Evolutionary conservation across 2,888 invertebrate genomes (phyloP).

Genomic region (Psylliodes chrysocephalus): DNA sequence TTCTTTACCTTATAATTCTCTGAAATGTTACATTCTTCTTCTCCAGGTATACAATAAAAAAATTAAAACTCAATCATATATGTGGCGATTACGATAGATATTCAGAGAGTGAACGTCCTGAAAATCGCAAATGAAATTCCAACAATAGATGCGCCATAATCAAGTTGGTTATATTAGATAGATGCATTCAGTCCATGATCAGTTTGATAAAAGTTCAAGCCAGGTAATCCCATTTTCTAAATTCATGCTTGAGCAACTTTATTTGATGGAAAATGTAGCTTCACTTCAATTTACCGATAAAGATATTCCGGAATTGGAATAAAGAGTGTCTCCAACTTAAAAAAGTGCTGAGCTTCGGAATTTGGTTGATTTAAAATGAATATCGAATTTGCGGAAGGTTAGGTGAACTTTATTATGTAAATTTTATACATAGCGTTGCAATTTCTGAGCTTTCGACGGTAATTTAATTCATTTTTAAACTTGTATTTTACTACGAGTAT

Average conservation of each 20-base stretch:
- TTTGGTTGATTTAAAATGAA: neutral
- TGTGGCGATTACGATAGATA: neutral
- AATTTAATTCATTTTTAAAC: no score
- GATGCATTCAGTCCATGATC: slow-evolving; percentile 20
- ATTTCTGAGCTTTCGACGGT: neutral
- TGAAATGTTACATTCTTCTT: no score
- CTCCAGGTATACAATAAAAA: no score
- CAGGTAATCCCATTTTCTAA: slow-evolving; percentile 29
- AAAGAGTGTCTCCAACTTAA: slow-evolving; percentile 8
- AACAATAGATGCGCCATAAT: slow-evolving; percentile 19
- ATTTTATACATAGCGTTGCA: neutral
- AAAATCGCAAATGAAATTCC: slow-evolving; percentile 19
- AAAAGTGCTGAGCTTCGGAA: slow-evolving; percentile 1
- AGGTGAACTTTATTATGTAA: neutral
- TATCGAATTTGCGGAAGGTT: neutral
- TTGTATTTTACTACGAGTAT: no score
- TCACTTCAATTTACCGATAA: slow-evolving; percentile 15
- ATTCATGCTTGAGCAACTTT: slow-evolving; percentile 27
- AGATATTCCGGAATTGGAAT: slow-evolving; percentile 7
- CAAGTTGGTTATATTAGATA: slow-evolving; percentile 18
- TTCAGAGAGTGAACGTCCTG: slow-evolving; percentile 3
- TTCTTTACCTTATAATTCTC: no score
- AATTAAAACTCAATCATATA: neutral
- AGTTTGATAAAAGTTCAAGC: slow-evolving; percentile 28
- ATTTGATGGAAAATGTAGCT: slow-evolving; percentile 24